phyloP scores from a whole-genome alignment of 2,113 vertebrate genomes.

The Phyllopteryx taeniolatus region DNA sequence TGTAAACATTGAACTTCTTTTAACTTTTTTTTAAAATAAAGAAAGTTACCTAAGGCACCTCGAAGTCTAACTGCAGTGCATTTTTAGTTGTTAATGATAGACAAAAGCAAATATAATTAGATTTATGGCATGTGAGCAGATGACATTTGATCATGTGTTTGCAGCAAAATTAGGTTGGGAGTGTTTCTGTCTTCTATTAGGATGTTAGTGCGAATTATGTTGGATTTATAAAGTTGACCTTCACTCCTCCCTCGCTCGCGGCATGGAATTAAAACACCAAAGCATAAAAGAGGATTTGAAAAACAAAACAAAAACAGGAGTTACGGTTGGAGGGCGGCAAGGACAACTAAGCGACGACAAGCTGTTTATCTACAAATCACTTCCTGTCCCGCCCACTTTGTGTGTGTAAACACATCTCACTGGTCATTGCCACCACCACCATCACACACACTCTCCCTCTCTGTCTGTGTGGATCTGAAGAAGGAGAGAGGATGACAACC shows the following conservation, averaged over 20 bases:
- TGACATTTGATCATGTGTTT: background rate
- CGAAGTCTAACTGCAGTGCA: background rate
- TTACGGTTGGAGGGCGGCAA: conserved; percentile 18
- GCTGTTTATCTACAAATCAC: conserved; percentile 29
- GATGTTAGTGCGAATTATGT: conserved; percentile 21
- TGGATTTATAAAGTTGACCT: conserved; percentile 47
- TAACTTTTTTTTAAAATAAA: too few relatives aligned
- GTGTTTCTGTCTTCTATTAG: conserved; percentile 8
- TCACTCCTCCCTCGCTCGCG: conserved; percentile 5
- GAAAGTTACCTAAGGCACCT: too few relatives aligned
- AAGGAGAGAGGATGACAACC: background rate
- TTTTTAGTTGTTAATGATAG: background rate
- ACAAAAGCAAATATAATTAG: background rate
- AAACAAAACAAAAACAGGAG: conserved; percentile 22
- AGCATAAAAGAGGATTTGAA: conserved; percentile 25
- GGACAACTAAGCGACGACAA: conserved; percentile 13
- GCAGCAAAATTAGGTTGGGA: background rate
- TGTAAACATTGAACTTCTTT: too few relatives aligned
- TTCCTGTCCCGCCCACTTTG: conserved; percentile 38
- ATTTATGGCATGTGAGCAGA: background rate
- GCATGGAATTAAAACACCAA: conserved; percentile 26
- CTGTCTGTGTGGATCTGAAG: background rate
- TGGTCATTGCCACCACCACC: background rate
- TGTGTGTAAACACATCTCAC: conserved; percentile 13
- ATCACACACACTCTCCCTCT: background rate